A percentile compares a stretch with the other conserved stretches of the same genome.
Conservation (phyloP, 53 echinoderm and acorn worm species). For the Hippasteria phrygiana region DNA sequence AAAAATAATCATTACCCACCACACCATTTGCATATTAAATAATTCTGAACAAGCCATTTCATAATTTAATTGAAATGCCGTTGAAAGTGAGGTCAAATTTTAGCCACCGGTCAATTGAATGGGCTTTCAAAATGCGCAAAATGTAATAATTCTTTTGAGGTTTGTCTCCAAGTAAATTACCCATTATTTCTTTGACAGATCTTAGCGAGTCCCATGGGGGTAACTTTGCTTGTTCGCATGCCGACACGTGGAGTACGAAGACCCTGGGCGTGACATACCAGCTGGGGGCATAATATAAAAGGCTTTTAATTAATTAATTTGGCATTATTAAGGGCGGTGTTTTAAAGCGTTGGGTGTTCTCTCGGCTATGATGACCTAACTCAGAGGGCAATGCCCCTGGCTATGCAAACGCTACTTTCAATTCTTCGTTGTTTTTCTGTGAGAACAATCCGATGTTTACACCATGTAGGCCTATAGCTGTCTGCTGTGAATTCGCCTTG, state of each 20-base stretch:
- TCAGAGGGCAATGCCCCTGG: constrained; percentile 30
- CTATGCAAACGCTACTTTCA: no score
- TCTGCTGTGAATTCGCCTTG: no score
- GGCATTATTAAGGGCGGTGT: constrained; percentile 44
- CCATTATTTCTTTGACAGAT: background rate
- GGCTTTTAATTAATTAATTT: constrained; percentile 61
- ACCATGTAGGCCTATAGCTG: no score
- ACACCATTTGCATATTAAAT: background rate
- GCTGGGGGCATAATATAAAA: constrained; percentile 47
- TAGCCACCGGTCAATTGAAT: background rate
- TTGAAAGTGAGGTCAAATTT: background rate
- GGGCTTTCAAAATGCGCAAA: constrained; percentile 12
- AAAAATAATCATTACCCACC: background rate
- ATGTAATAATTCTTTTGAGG: constrained; percentile 5
- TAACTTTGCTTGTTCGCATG: background rate
- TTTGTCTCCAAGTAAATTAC: constrained; percentile 4
- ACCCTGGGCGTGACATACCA: constrained; percentile 25
- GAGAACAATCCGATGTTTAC: no score
- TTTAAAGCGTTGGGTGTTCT: constrained; percentile 13
- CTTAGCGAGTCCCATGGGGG: background rate
- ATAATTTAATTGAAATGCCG: constrained; percentile 27
- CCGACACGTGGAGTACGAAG: constrained; percentile 31
- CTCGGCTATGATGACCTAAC: background rate
- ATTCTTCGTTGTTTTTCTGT: no score
- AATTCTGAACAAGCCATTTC: constrained; percentile 17